These are phyloP conservation scores for Podocnemis expansa DNA, from an alignment of 2,113 vertebrate species.

Conservation along the genomic window DNA sequence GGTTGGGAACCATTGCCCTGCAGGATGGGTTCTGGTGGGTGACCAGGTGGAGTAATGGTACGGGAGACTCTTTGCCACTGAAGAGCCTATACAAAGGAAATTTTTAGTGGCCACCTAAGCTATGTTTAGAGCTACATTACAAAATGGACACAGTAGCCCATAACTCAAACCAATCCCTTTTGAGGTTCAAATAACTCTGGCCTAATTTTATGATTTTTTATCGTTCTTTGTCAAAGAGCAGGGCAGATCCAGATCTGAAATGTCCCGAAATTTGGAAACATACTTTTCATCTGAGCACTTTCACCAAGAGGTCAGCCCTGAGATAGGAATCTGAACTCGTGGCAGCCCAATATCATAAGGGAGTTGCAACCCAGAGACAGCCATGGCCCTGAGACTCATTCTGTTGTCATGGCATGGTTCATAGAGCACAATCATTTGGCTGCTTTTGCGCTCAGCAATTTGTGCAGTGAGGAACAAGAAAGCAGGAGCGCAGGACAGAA, in stretches of 20 bases:
- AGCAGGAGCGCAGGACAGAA: constrained; percentile 13
- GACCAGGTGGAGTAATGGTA: neutral
- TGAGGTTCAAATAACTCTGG: neutral
- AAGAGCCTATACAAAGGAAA: neutral
- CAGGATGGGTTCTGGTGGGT: neutral
- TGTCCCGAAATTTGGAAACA: neutral
- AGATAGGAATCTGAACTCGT: neutral
- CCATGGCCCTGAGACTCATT: neutral
- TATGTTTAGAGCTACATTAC: neutral
- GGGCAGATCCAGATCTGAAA: neutral
- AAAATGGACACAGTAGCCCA: neutral
- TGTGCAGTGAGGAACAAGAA: neutral
- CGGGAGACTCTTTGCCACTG: neutral
- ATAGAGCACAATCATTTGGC: neutral
- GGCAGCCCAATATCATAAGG: neutral
- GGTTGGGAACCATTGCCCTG: no score
- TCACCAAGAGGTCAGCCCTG: neutral
- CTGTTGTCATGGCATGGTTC: neutral
- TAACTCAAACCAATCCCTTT: neutral
- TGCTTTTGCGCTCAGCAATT: neutral
- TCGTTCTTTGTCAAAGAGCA: neutral
- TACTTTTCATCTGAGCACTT: neutral
- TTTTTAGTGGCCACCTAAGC: neutral
- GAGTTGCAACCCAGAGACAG: neutral
- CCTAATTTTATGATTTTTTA: neutral